Percentiles rank a stretch among this genome's conserved stretches.
Conservation (phyloP, 2,113 vertebrate species). For the Eclectus roratus region DNA sequence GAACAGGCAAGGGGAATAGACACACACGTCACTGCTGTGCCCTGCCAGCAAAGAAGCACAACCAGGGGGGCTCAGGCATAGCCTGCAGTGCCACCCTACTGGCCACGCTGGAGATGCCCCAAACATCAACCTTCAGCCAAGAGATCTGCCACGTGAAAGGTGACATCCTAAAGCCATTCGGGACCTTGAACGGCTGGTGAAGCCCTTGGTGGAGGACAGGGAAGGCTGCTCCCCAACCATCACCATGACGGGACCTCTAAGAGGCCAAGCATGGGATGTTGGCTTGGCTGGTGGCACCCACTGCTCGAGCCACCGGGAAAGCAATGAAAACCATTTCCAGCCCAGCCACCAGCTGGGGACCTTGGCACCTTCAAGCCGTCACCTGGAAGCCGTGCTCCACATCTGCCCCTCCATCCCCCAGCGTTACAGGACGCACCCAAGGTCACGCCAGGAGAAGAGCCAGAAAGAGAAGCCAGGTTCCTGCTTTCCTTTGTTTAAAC, state of each 20-base stretch:
- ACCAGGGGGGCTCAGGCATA: not conserved
- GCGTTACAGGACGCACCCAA: not conserved
- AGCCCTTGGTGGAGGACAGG: not conserved
- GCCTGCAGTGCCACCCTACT: rapidly evolving
- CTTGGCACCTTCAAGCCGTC: not conserved
- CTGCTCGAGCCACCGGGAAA: not conserved
- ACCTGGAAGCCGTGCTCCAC: not conserved
- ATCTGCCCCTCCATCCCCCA: not conserved
- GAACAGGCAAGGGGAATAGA: rapidly evolving
- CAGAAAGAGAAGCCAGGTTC: constrained; percentile 47
- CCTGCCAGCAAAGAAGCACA: not conserved
- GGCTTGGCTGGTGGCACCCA: not conserved
- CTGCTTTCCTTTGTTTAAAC: constrained; percentile 19
- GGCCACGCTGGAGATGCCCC: not conserved
- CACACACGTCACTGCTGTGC: rapidly evolving
- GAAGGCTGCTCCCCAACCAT: not conserved
- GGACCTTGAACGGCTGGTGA: not conserved
- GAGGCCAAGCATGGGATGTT: rapidly evolving
- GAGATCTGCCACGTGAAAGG: not conserved
- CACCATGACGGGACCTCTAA: rapidly evolving
- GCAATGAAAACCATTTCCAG: not conserved
- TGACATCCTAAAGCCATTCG: not conserved
- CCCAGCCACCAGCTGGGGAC: not conserved
- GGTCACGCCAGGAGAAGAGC: constrained; percentile 24
- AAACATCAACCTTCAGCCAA: not conserved